Conservation (phyloP, 2,888 invertebrate species). For the Drosophila birchii region DNA sequence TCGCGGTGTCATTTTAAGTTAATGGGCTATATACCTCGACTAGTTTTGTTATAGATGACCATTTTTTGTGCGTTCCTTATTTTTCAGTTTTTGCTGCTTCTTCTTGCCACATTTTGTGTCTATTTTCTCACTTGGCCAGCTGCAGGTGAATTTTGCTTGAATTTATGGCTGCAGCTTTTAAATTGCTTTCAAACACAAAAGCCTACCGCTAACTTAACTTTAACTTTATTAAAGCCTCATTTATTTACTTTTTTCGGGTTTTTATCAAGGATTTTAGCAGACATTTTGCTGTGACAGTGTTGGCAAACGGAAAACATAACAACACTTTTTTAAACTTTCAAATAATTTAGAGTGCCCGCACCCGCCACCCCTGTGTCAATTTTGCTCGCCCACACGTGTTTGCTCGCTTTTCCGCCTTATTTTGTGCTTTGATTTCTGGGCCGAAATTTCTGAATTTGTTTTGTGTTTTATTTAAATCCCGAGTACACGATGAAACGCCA, state of each 20-base stretch:
- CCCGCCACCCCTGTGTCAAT: too few species aligned
- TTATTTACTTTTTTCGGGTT: neutral
- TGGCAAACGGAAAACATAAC: too few species aligned
- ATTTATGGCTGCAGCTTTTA: constrained; percentile 69
- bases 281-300: neutral
- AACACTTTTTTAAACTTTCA: too few species aligned
- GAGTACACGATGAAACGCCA: constrained; percentile 57
- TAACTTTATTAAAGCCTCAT: neutral
- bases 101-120: neutral
- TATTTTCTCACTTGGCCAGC: constrained; percentile 15
- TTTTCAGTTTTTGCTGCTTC: neutral
- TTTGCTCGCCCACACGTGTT: too few species aligned
- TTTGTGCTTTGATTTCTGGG: constrained; percentile 5
- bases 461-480: constrained; percentile 9
- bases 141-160: constrained; percentile 68
- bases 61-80: constrained; percentile 18
- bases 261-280: neutral
- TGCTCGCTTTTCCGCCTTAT: neutral
- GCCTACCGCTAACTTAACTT: constrained; percentile 11
- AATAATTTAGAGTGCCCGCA: too few species aligned
- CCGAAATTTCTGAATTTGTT: constrained; percentile 30
- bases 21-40: constrained; percentile 78
- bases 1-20: constrained; percentile 81
- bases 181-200: constrained; percentile 60
- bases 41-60: constrained; percentile 28